These are phyloP conservation scores for Pipistrellus pipistrellus DNA, from an alignment of 2,797 vertebrate species.

Conservation along the genomic window DNA sequence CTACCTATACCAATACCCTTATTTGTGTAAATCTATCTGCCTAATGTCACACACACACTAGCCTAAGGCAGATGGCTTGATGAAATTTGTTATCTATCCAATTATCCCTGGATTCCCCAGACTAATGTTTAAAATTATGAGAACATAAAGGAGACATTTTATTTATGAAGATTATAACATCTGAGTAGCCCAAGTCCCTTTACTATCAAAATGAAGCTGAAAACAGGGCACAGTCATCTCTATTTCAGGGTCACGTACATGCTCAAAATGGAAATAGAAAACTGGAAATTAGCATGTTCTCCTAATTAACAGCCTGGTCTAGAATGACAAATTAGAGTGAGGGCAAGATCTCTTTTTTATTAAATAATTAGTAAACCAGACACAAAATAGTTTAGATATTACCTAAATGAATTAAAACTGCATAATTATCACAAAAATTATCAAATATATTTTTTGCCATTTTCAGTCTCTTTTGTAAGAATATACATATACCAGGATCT, in stretches of 20 bases:
- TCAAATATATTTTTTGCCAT: background rate
- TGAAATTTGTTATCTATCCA: background rate
- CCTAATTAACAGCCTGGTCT: conserved; percentile 42
- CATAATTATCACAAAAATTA: background rate
- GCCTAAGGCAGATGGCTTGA: background rate
- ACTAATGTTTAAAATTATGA: conserved; percentile 34
- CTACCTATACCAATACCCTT: background rate
- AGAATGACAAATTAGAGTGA: conserved; percentile 8
- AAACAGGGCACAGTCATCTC: conserved; percentile 6
- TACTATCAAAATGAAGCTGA: background rate
- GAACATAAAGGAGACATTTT: background rate
- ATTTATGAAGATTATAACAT: conserved; percentile 30
- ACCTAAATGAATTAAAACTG: background rate
- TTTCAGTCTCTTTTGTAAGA: background rate
- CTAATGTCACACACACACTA: background rate
- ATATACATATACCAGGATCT: background rate
- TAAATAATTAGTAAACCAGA: background rate
- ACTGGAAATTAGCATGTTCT: background rate
- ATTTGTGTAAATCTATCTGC: background rate
- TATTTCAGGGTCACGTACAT: background rate
- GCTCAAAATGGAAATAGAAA: background rate
- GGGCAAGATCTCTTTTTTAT: background rate
- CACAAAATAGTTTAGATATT: conserved; percentile 10
- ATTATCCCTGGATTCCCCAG: background rate
- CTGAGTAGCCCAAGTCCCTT: background rate